These are phyloP conservation scores for Tetrapedia diversipes DNA, from an alignment of 2,888 invertebrate species.

Conservation along the genomic window DNA sequence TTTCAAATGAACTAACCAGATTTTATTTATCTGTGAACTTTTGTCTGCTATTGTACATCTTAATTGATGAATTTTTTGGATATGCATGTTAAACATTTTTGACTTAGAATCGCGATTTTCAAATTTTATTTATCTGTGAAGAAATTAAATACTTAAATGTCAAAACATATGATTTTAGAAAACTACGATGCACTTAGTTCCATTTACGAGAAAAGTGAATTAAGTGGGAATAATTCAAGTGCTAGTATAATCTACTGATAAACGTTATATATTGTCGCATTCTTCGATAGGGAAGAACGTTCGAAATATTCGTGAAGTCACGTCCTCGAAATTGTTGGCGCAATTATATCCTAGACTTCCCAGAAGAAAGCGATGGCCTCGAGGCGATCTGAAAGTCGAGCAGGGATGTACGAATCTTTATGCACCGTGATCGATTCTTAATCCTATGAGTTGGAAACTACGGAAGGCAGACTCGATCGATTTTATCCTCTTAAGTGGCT, in stretches of 20 bases:
- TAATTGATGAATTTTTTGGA: no score
- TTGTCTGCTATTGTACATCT: no score
- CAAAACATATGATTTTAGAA: no score
- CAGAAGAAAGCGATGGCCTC: conserved; percentile 65
- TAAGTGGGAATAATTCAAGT: background rate
- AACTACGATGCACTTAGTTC: no score
- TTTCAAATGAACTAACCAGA: no score
- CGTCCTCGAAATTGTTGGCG: conserved; percentile 44
- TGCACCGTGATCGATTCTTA: conserved; percentile 52
- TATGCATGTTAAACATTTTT: no score
- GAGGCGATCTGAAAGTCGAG: conserved; percentile 56
- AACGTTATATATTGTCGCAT: background rate
- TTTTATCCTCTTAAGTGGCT: no score
- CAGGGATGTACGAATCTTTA: conserved; percentile 62
- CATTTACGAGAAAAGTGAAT: no score
- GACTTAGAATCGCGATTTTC: no score
- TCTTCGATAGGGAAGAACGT: background rate
- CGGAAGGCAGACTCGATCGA: conserved; percentile 60
- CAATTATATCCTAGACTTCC: conserved; percentile 62
- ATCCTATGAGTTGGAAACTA: conserved; percentile 61
- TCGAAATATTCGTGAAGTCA: conserved; percentile 19
- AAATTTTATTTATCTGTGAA: no score
- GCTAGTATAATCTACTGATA: background rate
- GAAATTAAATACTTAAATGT: no score
- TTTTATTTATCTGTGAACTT: no score